A percentile compares a stretch with the other conserved stretches of the same genome.
Conservation (phyloP, 2,888 invertebrate species). For the Amiota minor region DNA sequence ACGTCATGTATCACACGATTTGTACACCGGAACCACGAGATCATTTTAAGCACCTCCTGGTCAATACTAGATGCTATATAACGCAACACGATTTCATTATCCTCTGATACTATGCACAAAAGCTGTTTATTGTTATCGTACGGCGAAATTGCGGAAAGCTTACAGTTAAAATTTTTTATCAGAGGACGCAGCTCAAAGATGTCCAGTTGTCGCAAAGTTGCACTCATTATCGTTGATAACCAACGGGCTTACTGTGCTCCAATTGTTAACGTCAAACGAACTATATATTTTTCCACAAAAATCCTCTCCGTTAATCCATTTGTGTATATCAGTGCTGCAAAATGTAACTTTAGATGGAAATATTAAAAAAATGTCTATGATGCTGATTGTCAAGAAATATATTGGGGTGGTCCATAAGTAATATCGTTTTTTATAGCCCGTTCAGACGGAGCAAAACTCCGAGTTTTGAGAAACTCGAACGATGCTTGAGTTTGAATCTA, state of each 20-base stretch:
- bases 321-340: background rate
- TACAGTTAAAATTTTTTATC: slow-evolving; percentile 71
- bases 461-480: no score
- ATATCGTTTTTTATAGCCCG: no score
- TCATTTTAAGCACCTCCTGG: slow-evolving; percentile 70
- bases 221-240: background rate
- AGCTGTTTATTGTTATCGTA: slow-evolving; percentile 70
- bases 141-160: slow-evolving; percentile 70
- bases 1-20: slow-evolving; percentile 78
- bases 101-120: slow-evolving; percentile 71
- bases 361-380: background rate
- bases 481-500: no score
- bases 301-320: slow-evolving; percentile 7
- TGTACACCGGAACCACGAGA: slow-evolving; percentile 71
- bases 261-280: background rate
- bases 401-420: no score
- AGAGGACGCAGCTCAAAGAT: slow-evolving; percentile 71
- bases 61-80: slow-evolving; percentile 63
- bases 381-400: no score
- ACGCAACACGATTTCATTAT: slow-evolving; percentile 72
- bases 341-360: no score
- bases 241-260: background rate
- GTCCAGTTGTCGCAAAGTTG: slow-evolving; percentile 43
- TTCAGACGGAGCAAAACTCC: no score
- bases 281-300: slow-evolving; percentile 10